These are phyloP conservation scores for Acrocephalus scirpaceus DNA, from an alignment of 2,797 vertebrate species.

Conservation along the genomic window DNA sequence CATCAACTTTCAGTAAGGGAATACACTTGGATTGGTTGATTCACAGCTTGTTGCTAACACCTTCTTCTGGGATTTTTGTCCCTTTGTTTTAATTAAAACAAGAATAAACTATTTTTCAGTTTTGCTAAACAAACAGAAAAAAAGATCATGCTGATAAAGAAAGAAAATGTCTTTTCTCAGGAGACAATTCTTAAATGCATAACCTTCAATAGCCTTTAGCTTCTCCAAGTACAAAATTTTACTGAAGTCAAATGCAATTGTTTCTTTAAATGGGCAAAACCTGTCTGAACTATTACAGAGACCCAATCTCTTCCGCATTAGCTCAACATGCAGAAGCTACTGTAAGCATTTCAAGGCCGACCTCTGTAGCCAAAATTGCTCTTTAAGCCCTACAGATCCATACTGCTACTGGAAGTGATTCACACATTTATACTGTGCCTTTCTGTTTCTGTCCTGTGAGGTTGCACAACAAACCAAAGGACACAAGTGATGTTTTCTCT, in stretches of 20 bases:
- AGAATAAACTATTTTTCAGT: neutral
- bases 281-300: neutral
- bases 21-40: neutral
- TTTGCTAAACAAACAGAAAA: neutral
- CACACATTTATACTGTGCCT: neutral
- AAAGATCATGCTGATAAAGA: neutral
- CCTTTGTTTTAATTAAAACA: neutral
- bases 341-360: neutral
- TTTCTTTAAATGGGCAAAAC: neutral
- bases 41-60: neutral
- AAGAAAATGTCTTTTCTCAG: neutral
- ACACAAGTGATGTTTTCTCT: accelerated
- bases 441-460: neutral
- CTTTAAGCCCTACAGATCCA: neutral
- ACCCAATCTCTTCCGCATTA: accelerated
- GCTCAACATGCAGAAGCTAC: neutral
- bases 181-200: neutral
- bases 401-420: neutral
- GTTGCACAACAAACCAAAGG: neutral
- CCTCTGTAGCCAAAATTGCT: neutral
- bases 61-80: accelerated
- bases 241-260: neutral
- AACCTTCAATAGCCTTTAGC: neutral
- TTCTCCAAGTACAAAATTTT: neutral
- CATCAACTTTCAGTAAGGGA: neutral